Evolutionary conservation across 2,113 vertebrate genomes (phyloP).

Genomic region (Seriola rivoliana): DNA sequence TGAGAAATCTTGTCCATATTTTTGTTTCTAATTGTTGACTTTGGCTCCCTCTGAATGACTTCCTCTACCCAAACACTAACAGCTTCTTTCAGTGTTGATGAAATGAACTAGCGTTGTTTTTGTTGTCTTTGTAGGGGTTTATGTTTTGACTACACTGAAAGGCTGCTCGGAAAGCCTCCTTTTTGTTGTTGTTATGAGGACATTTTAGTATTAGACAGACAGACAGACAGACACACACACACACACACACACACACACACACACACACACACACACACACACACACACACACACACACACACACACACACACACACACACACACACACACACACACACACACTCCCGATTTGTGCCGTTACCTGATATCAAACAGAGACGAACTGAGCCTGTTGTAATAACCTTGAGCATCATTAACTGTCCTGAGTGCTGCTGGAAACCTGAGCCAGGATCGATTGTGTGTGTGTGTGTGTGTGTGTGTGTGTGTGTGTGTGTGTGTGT

Average conservation of each 20-base stretch:
- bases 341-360: background rate
- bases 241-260: background rate
- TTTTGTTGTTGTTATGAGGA: too few species aligned
- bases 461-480: constrained; percentile 23
- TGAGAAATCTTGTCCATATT: background rate
- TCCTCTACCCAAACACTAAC: too few species aligned
- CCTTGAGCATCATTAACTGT: constrained; percentile 37
- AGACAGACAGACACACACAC: background rate
- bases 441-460: constrained; percentile 26
- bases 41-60: background rate
- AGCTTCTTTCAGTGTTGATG: too few species aligned
- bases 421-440: constrained; percentile 49
- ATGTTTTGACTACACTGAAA: background rate
- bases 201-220: too few species aligned
- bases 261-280: background rate
- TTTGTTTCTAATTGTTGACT: background rate
- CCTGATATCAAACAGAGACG: constrained; percentile 26
- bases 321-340: background rate
- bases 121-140: too few species aligned
- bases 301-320: background rate
- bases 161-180: background rate
- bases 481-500: constrained; percentile 2
- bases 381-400: constrained; percentile 8
- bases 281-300: background rate
- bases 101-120: too few species aligned